Conservation (phyloP, 1,140 invertebrate genomes). For the Hylaeus volcanicus region DNA sequence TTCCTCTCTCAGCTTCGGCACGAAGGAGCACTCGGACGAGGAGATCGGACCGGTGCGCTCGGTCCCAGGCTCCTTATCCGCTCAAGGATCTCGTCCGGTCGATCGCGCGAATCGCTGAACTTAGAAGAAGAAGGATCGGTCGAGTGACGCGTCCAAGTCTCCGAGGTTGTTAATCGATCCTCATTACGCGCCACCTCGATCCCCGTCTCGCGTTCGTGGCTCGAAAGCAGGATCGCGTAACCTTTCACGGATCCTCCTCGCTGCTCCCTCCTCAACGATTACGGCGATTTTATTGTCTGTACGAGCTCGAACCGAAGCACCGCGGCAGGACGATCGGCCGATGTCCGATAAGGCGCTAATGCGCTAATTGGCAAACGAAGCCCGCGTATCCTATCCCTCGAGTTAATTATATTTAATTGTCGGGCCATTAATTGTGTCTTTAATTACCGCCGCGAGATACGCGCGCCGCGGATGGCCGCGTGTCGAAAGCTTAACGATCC, state of each 20-base stretch:
- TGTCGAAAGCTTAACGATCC: conserved; percentile 20
- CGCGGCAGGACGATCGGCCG: conserved; percentile 37
- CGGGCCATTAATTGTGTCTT: conserved; percentile 66
- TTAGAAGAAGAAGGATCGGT: not conserved
- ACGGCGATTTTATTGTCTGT: conserved; percentile 55
- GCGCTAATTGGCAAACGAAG: conserved; percentile 65
- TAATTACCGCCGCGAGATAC: conserved; percentile 55
- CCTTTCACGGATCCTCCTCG: conserved; percentile 8
- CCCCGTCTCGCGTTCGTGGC: not conserved
- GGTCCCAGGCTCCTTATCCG: conserved; percentile 12
- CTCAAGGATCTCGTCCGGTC: conserved; percentile 4
- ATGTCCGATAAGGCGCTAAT: conserved; percentile 65
- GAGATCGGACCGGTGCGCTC: not conserved
- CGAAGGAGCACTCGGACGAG: not conserved
- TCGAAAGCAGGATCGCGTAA: not conserved
- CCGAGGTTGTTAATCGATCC: conserved; percentile 47
- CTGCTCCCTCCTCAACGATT: conserved; percentile 4
- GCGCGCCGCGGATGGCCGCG: not conserved
- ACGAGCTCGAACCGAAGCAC: conserved; percentile 38
- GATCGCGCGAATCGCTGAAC: not conserved
- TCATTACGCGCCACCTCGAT: conserved; percentile 51
- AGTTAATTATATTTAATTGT: conserved; percentile 70
- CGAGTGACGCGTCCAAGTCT: conserved; percentile 16
- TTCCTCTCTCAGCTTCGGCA: not conserved
- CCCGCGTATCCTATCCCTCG: conserved; percentile 36